Base-by-base conservation (phyloP, 2,888 invertebrate genomes). In the Salpingus planirostris region DNA sequence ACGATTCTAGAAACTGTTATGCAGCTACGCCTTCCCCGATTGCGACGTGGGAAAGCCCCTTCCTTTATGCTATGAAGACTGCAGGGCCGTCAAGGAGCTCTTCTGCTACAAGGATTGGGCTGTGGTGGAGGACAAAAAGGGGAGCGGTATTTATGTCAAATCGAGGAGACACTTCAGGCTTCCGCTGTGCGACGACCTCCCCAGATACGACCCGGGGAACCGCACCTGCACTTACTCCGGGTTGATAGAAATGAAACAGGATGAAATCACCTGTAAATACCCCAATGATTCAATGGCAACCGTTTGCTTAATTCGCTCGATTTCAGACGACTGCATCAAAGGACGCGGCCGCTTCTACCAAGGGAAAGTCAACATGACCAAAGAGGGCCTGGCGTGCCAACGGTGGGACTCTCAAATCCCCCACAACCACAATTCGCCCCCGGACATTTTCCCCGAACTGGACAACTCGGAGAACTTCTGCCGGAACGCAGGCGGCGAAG, bases 91-190 rank as follows among this genome's bases (percentile, higher is more conserved):
- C 13, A 82, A 83, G 59, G 78, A 85, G 61, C 78, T 90, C 55
- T 88, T 91, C 65, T 96, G 95, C 65, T 90, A 86, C 62, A 87
- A 84, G 57, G 89, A 92, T 59, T 95, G 95, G 93, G 84, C 86
- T 13, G 68, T 87, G 34, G 78, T 93, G 33, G 89, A 91, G 64
- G 87, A 89, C 54, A 85, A 86, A 59, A 91, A 89, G 59, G 76
- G 77, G 37, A 73, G 80, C 38, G 80, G 82, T 24, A 78, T 86
- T 38, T 82, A 71, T 58, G 78, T 87, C 47, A 80, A 86, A 60
- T 81, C 82, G 13, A 71, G 87, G 44, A 90, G 87, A 2, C 88
- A 91, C 59, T 92, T 92, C 60, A 71, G 83, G 31, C 69, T 95
- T 47, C 95, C 95, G 2, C 79, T 85, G 52, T 96, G 95, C 66